phyloP scores from a whole-genome alignment of 2,113 vertebrate species.

The Baryphthengus martii region DNA sequence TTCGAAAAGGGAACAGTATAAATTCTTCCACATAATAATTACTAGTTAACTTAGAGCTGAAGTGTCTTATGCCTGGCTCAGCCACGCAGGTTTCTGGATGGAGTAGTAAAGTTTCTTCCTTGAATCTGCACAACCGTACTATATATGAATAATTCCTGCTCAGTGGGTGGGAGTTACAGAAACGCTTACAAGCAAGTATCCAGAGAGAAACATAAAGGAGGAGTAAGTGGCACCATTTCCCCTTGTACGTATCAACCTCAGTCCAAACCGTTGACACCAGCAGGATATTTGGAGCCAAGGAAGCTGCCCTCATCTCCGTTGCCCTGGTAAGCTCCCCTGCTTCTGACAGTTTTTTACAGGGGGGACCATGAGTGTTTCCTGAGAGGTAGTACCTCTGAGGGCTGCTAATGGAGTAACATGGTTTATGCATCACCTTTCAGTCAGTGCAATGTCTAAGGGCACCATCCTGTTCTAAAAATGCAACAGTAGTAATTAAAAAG shows the following conservation, averaged over 20 bases:
- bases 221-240: not conserved
- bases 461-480: not conserved
- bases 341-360: not conserved
- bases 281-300: not conserved
- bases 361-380: rapidly evolving
- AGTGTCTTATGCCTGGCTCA: not conserved
- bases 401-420: not conserved
- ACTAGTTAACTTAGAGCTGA: not conserved
- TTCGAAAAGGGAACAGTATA: not conserved
- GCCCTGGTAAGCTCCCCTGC: not conserved
- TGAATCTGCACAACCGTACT: not conserved
- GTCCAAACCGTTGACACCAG: not conserved
- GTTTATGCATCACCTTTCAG: not conserved
- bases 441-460: not conserved
- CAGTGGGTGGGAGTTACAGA: not conserved
- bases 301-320: not conserved
- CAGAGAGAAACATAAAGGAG: not conserved
- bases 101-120: not conserved
- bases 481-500: not conserved
- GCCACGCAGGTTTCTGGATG: not conserved
- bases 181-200: rapidly evolving
- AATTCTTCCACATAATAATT: not conserved
- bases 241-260: not conserved
- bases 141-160: not conserved
- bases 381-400: not conserved